These are phyloP conservation scores for Coregonus sp. DNA, from an alignment of 2,797 vertebrate genomes.

Conservation along the genomic window DNA sequence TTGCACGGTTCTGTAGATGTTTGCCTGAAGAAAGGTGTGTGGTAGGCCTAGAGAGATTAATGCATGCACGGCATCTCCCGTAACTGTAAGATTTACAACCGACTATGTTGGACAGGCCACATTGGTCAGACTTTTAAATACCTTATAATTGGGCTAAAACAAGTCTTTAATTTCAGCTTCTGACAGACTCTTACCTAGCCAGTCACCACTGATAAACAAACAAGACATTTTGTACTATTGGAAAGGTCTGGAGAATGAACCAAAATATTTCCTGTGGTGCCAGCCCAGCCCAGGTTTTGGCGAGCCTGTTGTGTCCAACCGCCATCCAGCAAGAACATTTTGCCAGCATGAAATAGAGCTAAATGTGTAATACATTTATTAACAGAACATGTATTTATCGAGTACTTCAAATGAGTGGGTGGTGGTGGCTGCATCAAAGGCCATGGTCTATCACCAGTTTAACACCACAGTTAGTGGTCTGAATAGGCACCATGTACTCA, in stretches of 20 bases:
- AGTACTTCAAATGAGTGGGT: constrained; percentile 29
- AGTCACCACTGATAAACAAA: constrained; percentile 68
- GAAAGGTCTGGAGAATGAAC: constrained; percentile 63
- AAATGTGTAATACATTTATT: constrained; percentile 58
- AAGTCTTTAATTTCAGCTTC: constrained; percentile 60
- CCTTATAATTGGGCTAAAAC: constrained; percentile 52
- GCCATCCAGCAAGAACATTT: constrained; percentile 45
- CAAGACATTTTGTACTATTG: constrained; percentile 59
- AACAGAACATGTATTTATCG: constrained; percentile 53
- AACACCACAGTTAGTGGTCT: constrained; percentile 9
- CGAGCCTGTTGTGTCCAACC: constrained; percentile 47
- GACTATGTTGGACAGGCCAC: constrained; percentile 52
- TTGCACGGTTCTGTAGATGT: constrained; percentile 51
- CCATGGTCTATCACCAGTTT: constrained; percentile 19
- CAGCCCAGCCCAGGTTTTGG: constrained; percentile 52
- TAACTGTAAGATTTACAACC: constrained; percentile 71
- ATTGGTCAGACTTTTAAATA: constrained; percentile 62
- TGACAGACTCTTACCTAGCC: constrained; percentile 62
- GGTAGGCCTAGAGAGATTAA: constrained; percentile 61
- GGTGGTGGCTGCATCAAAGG: constrained; percentile 30
- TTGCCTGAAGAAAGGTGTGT: constrained; percentile 60
- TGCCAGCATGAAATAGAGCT: constrained; percentile 49
- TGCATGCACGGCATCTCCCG: constrained; percentile 64
- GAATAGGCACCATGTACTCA: constrained; percentile 11
- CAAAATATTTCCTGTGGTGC: constrained; percentile 67